Evolutionary conservation across 2,888 invertebrate species (phyloP).

Genomic region (Napeogenes sylphis): DNA sequence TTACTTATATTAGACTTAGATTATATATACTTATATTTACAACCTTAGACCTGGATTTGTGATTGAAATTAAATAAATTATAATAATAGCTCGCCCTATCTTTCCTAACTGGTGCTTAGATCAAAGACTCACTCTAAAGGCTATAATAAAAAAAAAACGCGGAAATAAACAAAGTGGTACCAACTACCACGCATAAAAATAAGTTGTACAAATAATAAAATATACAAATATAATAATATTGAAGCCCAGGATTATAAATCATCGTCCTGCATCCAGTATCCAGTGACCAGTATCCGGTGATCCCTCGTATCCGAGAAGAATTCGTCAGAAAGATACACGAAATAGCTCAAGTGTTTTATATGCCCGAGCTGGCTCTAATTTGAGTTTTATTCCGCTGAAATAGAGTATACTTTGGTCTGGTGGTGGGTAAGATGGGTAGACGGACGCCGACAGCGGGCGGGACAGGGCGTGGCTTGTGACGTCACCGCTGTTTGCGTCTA

Average conservation of each 20-base stretch:
- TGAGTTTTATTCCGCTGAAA: not conserved
- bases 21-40: too few species aligned
- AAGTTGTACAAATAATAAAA: not conserved
- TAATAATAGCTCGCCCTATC: too few species aligned
- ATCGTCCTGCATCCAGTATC: not conserved
- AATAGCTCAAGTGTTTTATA: slow-evolving; percentile 10
- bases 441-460: slow-evolving; percentile 55
- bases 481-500: slow-evolving; percentile 40
- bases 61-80: too few species aligned
- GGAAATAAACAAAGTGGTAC: too few species aligned
- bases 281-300: too few species aligned
- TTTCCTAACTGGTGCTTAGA: too few species aligned
- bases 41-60: too few species aligned
- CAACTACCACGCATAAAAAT: too few species aligned
- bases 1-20: too few species aligned
- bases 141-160: too few species aligned
- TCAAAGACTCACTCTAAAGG: too few species aligned
- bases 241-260: slow-evolving; percentile 5
- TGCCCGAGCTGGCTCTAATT: not conserved
- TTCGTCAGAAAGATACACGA: slow-evolving; percentile 12
- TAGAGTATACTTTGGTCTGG: slow-evolving; percentile 21
- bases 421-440: slow-evolving; percentile 29
- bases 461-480: slow-evolving; percentile 65
- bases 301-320: slow-evolving; percentile 10
- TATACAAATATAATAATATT: not conserved